Percentiles rank a stretch among this genome's conserved stretches.
These are phyloP conservation scores for Tupaia chinensis DNA, from an alignment of 2,113 vertebrate genomes.

Conservation along the genomic window DNA sequence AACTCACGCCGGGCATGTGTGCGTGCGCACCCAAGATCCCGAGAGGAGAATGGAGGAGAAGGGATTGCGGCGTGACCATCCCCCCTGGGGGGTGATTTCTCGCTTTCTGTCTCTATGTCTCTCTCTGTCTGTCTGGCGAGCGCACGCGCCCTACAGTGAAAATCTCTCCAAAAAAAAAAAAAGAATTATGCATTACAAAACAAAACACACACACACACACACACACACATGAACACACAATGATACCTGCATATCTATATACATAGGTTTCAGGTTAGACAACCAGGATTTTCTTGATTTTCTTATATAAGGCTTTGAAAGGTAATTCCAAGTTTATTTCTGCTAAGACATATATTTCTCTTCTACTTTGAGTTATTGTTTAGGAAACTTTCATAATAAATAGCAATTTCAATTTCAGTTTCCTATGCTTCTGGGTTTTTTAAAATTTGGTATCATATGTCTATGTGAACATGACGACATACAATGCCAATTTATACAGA, in stretches of 20 bases:
- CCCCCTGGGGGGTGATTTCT: too few relatives aligned
- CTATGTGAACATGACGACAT: neutral
- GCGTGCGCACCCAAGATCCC: too few relatives aligned
- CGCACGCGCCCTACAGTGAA: too few relatives aligned
- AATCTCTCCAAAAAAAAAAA: too few relatives aligned
- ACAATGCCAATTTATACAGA: neutral
- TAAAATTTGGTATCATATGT: slow-evolving; percentile 18
- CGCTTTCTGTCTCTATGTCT: too few relatives aligned
- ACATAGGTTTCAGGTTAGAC: neutral
- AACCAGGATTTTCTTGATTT: neutral
- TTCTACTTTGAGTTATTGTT: neutral
- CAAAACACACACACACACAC: neutral
- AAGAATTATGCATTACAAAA: slow-evolving; percentile 9
- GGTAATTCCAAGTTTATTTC: slow-evolving; percentile 1
- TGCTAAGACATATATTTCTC: slow-evolving; percentile 5
- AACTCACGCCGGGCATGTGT: too few relatives aligned
- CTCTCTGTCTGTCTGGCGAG: too few relatives aligned
- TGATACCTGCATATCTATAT: neutral
- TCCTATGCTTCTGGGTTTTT: neutral
- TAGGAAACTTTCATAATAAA: neutral
- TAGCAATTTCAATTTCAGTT: neutral
- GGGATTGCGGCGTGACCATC: too few relatives aligned
- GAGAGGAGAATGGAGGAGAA: too few relatives aligned
- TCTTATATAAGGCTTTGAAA: neutral
- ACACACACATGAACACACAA: neutral